A percentile compares a stretch with the other conserved stretches of the same genome.
Evolutionary conservation across 2,113 vertebrate species (phyloP).

Genomic region (Sorex araneus): DNA sequence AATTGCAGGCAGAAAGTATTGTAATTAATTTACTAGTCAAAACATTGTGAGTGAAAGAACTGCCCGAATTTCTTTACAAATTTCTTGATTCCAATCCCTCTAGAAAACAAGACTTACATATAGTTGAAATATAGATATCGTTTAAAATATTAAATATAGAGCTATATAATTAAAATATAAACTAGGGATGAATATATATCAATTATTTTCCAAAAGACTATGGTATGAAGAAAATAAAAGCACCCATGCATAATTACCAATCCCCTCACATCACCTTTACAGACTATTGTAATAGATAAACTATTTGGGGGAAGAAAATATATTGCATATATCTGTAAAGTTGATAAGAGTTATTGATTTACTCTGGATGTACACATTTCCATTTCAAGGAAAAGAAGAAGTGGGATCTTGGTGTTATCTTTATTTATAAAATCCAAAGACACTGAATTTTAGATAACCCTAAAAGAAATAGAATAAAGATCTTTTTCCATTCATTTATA

Average conservation of each 20-base stretch:
- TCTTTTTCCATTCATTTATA: neutral
- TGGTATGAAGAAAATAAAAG: constrained; percentile 38
- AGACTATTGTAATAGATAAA: neutral
- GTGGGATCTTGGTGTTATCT: neutral
- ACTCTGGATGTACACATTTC: neutral
- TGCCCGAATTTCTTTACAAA: neutral
- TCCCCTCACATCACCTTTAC: neutral
- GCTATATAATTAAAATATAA: neutral
- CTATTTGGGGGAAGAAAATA: neutral
- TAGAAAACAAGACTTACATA: neutral
- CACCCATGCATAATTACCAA: neutral
- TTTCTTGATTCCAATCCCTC: neutral
- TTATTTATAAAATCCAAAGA: neutral
- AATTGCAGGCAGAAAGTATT: constrained; percentile 68
- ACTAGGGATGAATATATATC: too few relatives aligned
- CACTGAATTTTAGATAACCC: neutral
- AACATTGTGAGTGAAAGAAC: constrained; percentile 57
- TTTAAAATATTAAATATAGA: neutral
- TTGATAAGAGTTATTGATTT: too few relatives aligned
- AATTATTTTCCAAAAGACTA: neutral
- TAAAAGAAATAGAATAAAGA: neutral
- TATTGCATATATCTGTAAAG: neutral
- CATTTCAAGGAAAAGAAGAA: neutral
- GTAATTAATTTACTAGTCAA: constrained; percentile 80
- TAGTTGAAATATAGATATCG: constrained; percentile 4